These are phyloP conservation scores for Drosophila percnosoma DNA, from an alignment of 2,888 invertebrate genomes.

Conservation along the genomic window DNA sequence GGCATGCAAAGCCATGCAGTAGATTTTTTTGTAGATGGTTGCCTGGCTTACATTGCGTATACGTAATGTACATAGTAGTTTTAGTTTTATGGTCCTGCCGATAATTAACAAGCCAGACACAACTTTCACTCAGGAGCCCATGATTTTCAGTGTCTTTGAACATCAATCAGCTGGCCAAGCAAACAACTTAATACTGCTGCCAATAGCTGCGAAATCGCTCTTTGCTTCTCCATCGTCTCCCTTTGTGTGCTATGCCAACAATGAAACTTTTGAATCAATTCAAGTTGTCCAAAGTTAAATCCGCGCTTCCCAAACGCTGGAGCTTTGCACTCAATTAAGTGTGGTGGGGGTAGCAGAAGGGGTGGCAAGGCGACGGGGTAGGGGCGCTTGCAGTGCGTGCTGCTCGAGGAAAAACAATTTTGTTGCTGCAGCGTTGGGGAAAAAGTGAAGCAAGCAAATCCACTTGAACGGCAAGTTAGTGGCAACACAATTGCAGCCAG, in stretches of 20 bases:
- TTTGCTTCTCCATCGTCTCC: neutral
- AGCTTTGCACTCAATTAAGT: constrained; percentile 80
- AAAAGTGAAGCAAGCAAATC: constrained; percentile 67
- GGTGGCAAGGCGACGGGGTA: neutral
- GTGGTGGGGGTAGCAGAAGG: constrained; percentile 19
- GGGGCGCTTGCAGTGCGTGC: constrained; percentile 47
- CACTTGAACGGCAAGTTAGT: constrained; percentile 72
- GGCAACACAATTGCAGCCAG: constrained; percentile 78
- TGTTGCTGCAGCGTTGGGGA: constrained; percentile 26
- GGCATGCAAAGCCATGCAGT: constrained; percentile 22
- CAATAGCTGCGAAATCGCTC: constrained; percentile 2
- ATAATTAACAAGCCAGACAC: constrained; percentile 26
- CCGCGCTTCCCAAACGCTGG: constrained; percentile 58
- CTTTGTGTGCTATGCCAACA: constrained; percentile 61
- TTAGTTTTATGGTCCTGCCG: constrained; percentile 9
- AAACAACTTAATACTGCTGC: constrained; percentile 15
- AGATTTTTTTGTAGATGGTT: neutral
- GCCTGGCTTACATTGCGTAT: constrained; percentile 22
- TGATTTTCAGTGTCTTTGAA: constrained; percentile 41
- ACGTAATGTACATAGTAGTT: constrained; percentile 16
- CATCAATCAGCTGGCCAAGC: constrained; percentile 62
- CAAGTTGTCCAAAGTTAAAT: constrained; percentile 78
- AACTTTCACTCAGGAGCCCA: constrained; percentile 27
- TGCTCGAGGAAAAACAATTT: constrained; percentile 69
- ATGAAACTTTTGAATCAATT: constrained; percentile 78